Conservation (phyloP, 1,140 invertebrate genomes). For the Drosophila pachea region DNA sequence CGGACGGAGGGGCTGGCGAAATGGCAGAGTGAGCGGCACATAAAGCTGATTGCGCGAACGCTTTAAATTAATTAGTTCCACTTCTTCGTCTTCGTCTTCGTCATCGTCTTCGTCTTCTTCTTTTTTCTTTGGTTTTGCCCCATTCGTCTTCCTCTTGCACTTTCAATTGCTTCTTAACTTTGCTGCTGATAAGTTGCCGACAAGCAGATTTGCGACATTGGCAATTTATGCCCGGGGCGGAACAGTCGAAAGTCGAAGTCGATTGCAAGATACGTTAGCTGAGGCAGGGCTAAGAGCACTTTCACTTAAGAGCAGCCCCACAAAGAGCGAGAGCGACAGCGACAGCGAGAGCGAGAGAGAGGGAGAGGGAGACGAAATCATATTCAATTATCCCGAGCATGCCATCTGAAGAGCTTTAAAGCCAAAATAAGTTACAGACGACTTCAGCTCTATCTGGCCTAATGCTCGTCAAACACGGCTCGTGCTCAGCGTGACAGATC, state of each 20-base stretch:
- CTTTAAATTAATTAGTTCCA: conserved; percentile 71
- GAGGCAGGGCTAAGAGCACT: not conserved
- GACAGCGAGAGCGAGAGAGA: no score
- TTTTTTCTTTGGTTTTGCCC: not conserved
- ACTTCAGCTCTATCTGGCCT: not conserved
- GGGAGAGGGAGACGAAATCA: no score
- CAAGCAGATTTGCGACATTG: conserved; percentile 72
- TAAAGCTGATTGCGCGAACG: conserved; percentile 58
- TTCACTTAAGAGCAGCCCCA: no score
- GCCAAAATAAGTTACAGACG: not conserved
- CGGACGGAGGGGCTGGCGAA: conserved; percentile 1
- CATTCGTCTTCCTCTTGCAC: conserved; percentile 3
- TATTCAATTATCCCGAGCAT: no score
- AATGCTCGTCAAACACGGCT: not conserved
- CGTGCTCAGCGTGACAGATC: not conserved
- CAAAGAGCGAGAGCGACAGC: no score
- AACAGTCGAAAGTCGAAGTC: not conserved
- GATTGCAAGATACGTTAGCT: not conserved
- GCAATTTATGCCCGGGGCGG: conserved; percentile 49
- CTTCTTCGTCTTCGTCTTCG: conserved; percentile 30
- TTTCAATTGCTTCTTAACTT: conserved; percentile 2
- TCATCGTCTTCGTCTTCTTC: not conserved
- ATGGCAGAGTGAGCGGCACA: conserved; percentile 25
- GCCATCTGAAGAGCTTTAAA: no score
- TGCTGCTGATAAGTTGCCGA: conserved; percentile 65